Percentiles rank a stretch among this genome's conserved stretches.
phyloP scores from a whole-genome alignment of 2,113 vertebrate species.

The Callocephalon fimbriatum region DNA sequence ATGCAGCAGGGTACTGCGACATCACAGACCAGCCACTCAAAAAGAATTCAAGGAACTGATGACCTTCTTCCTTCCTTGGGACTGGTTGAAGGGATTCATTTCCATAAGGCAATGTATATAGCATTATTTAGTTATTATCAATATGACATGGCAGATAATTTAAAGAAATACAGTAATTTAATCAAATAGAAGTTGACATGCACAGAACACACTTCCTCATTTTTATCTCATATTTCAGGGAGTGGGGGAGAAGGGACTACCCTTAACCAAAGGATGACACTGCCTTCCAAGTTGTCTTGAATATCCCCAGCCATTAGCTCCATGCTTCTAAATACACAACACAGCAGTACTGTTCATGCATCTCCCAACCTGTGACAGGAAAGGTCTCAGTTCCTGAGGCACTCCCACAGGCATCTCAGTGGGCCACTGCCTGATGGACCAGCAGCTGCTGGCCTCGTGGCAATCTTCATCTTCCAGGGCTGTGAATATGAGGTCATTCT shows the following conservation, averaged over 20 bases:
- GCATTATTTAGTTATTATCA: neutral
- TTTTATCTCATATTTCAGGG: neutral
- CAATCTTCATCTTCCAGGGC: neutral
- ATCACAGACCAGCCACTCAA: neutral
- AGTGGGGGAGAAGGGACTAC: neutral
- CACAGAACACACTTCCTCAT: neutral
- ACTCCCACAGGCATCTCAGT: neutral
- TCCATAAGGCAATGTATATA: neutral
- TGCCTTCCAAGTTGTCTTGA: neutral
- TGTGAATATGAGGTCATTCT: neutral
- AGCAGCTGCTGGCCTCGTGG: neutral
- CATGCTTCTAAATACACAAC: neutral
- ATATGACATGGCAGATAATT: neutral
- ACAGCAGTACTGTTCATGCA: neutral
- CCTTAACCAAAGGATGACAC: neutral
- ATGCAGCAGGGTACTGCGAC: accelerated
- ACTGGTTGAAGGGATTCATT: neutral
- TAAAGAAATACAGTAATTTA: neutral
- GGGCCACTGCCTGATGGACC: neutral
- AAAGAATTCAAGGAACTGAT: neutral
- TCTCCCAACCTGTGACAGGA: accelerated
- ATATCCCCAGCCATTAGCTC: neutral
- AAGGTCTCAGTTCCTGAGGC: neutral
- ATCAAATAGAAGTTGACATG: neutral
- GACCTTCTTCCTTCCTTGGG: neutral